Conservation (phyloP, 2,113 vertebrate genomes). For the Riparia riparia region DNA sequence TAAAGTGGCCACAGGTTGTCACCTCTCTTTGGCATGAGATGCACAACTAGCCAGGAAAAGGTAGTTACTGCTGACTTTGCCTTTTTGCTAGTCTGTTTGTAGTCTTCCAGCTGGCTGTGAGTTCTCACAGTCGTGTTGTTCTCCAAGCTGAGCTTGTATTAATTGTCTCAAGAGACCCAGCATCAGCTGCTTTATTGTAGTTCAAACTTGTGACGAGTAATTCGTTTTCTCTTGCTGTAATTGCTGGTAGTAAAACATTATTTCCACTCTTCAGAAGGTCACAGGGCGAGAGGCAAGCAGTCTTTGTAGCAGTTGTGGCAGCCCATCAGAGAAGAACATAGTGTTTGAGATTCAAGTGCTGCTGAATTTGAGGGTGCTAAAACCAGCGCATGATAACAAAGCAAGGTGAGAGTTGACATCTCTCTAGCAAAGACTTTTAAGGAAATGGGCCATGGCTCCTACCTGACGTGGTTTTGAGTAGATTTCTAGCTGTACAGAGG, state of each 20-base stretch:
- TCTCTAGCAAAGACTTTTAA: not conserved
- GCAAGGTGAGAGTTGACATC: not conserved
- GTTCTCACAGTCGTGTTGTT: not conserved
- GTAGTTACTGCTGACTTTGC: constrained; percentile 18
- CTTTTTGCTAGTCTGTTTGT: not conserved
- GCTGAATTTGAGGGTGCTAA: not conserved
- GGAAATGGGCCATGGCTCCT: not conserved
- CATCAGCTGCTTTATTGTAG: constrained; percentile 34
- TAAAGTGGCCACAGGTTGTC: constrained; percentile 17
- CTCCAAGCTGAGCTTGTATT: constrained; percentile 18
- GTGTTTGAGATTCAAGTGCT: not conserved
- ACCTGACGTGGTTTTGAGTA: not conserved
- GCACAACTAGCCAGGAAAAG: not conserved
- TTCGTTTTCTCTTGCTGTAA: not conserved
- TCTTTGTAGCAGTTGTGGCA: not conserved
- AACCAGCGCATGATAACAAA: not conserved
- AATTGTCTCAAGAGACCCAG: constrained; percentile 9
- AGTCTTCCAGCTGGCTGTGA: constrained; percentile 23
- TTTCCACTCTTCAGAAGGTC: constrained; percentile 7
- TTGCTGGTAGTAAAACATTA: constrained; percentile 8
- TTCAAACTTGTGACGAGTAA: not conserved
- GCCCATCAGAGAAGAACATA: not conserved
- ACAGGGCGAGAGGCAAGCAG: not conserved
- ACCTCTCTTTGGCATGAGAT: not conserved
- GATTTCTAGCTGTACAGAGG: not conserved